Evolutionary conservation across 2,797 vertebrate genomes (phyloP), one percentile per base, ranked within the genome.

Genomic region (Lerista edwardsae): DNA sequence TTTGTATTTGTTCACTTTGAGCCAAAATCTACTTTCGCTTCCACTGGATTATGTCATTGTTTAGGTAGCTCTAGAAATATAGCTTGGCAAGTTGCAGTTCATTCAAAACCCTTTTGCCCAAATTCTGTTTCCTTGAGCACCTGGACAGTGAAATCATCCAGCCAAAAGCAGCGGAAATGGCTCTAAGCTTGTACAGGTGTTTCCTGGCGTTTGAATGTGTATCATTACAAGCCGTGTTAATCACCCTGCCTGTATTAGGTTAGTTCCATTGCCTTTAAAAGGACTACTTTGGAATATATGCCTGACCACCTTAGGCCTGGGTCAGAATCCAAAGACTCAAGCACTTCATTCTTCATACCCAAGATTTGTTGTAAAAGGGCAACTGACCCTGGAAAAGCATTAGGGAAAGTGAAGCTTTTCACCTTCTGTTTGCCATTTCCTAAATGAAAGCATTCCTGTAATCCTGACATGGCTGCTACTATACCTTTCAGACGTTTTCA

Each of bases 181-280:
- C 31, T 19, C 71, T 65, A 14, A 34, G 34, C 34, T 65, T 41
- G 62, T 41, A 59, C 62, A 74, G 47, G 34, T 85, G 61, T n/a
- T 51, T 57, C 44, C 47, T 34, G n/a, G 31, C 41, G 7, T 39
- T 11, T 79, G 76, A 74, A n/a, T 41, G 44, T 34, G 19, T 23
- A 57, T 55, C 44, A 64, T 79, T 82, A 31, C 34, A 64, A 82
- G 19, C 29, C 25, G 8, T 57, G 19, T 65, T 55, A 65, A 64
- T 27, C 7, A 7, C 11, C 10, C 36, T 64, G 15, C 31, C 34
- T 61, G 14, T 61, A 6, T 51, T 36, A 57, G 27, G 31, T 5
- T 36, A 51, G 21, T 65, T 79, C 34, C 34, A 57, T 25, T 57
- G 69, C 41, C 47, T 75, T 83, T 84, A 79, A 57, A 84, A 72